Percentiles rank a stretch among this genome's conserved stretches.
Evolutionary conservation across 2,113 vertebrate species (phyloP).

Genomic region (Sander lucioperca): DNA sequence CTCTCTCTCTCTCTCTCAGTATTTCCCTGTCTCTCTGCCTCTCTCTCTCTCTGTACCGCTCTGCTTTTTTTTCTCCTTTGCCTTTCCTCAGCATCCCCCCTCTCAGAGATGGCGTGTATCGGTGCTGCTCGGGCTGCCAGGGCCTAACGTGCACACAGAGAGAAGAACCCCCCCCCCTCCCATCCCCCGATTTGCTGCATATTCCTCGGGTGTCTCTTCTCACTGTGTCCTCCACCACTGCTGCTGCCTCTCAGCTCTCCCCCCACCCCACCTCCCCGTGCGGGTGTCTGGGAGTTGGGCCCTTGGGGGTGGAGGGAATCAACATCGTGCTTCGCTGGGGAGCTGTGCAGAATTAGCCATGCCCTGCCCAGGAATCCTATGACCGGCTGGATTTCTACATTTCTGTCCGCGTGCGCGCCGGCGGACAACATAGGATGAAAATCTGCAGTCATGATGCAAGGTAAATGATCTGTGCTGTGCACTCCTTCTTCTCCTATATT

Average conservation of each 20-base stretch:
- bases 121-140: constrained; percentile 77
- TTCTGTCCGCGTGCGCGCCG: constrained; percentile 52
- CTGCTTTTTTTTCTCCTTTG: constrained; percentile 73
- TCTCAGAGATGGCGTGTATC: constrained; percentile 86
- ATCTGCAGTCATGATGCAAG: constrained; percentile 99
- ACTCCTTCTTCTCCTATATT: constrained; percentile 9
- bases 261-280: constrained; percentile 41
- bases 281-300: constrained; percentile 69
- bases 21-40: constrained; percentile 70
- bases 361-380: constrained; percentile 73
- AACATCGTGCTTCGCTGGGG: constrained; percentile 64
- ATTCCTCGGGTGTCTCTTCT: constrained; percentile 38
- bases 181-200: constrained; percentile 38
- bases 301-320: constrained; percentile 71
- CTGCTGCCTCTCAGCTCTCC: constrained; percentile 22
- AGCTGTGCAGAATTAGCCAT: constrained; percentile 72
- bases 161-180: constrained; percentile 25
- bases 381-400: constrained; percentile 61
- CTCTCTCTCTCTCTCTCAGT: constrained; percentile 67
- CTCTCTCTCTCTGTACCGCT: constrained; percentile 72
- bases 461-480: constrained; percentile 80
- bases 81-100: constrained; percentile 86
- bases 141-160: constrained; percentile 77
- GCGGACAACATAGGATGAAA: constrained; percentile 91
- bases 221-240: constrained; percentile 46